phyloP scores from a whole-genome alignment of 2,113 vertebrate genomes.

The Leptobrachium leishanense region DNA sequence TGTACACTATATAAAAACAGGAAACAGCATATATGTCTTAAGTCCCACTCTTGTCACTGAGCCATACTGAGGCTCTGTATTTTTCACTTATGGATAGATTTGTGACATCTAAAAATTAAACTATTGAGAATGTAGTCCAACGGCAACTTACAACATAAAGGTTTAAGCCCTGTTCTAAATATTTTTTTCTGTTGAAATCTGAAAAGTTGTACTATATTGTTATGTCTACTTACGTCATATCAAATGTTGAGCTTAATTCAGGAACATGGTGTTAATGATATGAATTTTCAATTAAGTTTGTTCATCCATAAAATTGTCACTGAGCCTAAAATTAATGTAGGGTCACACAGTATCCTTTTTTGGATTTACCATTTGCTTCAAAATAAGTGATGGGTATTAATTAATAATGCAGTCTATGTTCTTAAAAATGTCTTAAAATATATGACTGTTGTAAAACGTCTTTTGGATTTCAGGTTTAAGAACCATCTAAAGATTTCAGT shows the following conservation, averaged over 20 bases:
- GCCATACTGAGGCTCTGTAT: too few species aligned
- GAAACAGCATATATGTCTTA: too few species aligned
- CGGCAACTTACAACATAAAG: too few species aligned
- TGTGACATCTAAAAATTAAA: too few species aligned
- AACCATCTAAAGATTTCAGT: background rate
- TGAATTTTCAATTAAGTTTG: conserved; percentile 62
- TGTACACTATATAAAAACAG: too few species aligned
- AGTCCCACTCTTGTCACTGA: too few species aligned
- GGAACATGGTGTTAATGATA: conserved; percentile 30
- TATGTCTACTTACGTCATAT: background rate
- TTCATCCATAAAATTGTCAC: conserved; percentile 63
- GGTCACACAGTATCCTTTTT: conserved; percentile 57
- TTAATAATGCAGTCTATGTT: conserved; percentile 48
- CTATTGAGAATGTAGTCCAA: too few species aligned
- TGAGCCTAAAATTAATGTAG: conserved; percentile 61
- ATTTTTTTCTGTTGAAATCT: background rate
- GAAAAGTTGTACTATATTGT: background rate
- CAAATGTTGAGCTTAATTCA: background rate
- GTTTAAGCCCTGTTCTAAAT: too few species aligned
- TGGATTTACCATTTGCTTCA: conserved; percentile 56
- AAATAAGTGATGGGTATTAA: conserved; percentile 58
- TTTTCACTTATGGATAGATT: too few species aligned
- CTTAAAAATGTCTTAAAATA: conserved; percentile 10
- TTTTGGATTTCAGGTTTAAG: conserved; percentile 1
- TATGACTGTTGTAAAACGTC: background rate